Evolutionary conservation across 2,888 invertebrate genomes (phyloP), one percentile per base, ranked within the genome.

Genomic region (Thereva nobilitata): DNA sequence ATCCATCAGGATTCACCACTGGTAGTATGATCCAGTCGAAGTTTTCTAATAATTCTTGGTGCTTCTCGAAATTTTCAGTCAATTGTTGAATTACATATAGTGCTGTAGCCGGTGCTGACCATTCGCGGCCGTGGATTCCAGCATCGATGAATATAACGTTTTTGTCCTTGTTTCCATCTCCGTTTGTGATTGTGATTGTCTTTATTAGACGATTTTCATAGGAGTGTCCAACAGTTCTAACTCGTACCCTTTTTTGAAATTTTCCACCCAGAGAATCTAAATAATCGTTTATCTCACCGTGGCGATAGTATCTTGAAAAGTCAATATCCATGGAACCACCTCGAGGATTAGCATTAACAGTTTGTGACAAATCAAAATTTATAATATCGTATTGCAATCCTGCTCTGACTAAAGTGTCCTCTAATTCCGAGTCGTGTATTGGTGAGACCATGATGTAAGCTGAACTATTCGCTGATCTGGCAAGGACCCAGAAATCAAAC

Each of bases 1-100:
- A 90, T 0, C 90, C 90, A 76, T 91, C 90, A 4, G 89, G 87
- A 77, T 91, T 91, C 7, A 86, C 83, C 3, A 86, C 77, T 0
- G 90, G 89, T 57, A 89, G 71, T 37, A 88, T 81, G 57, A 86
- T 84, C 86, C 88, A 89, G 74, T 90, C 88, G 40, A 86, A 83
- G 50, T 83, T 79, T 12, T 83, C 75, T 2, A 87, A 76, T 0
- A 90, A 75, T 47, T 84, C 79, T 0, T 73, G 73, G 69, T 83
- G 81, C 9, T 72, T 69, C 2, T 71, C 74, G 23, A 78, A 78
- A 64, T 85, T 80, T 57, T 84, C 84, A 7, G 85, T 83, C 59
- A 89, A 76, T 66, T 87, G 82, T 67, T 84, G 82, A 37, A 88
- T 83, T 10, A 84, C 76, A 75, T 86, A 87, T 0, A 88, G 75